Evolutionary conservation across 2,113 vertebrate species (phyloP), one percentile per base, ranked within the genome.

Genomic region (Phasianus colchicus): DNA sequence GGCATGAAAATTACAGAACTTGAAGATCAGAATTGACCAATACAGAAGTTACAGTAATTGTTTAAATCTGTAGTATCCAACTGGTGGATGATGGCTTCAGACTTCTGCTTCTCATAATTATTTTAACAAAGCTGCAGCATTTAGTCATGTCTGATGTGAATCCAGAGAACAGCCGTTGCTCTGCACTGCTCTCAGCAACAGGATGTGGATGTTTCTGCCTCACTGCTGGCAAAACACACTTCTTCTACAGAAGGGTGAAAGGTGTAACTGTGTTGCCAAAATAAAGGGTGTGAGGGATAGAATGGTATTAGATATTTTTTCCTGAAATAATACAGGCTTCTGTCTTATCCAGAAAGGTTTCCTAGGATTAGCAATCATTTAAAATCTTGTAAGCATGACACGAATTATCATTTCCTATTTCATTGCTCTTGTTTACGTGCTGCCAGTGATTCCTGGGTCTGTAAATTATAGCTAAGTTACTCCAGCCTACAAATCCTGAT

Each of bases 331-430:
- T 45, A 93, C 90, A 58, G 50, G 55, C 38, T 95, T 94, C 88
- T 91, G 22, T 42, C 92, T 72, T 75, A 52, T 70, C 71, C 14
- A 47, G 82, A 93, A 93, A 89, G 60, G 14, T 91, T 94, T 92
- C 52, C 66, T 90, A 95, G 88, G 22, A 77, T 96, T 96, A 95
- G 83, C 82, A 91, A 74, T 72, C 36, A 93, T 82, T 85, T 90
- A 91, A 95, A 95, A 83, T 95, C 84, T 96, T 96, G 95, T 92
- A 95, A 84, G 86, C 55, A 91, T 83, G 86, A 93, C 63, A 24
- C 77, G 92, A 96, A 93, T 96, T 90, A 92, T 43, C 42, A 89
- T 83, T 89, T 84, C 85, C 40, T 91, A 84, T 97, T 97, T 96
- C 61, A 42, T 72, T 95, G 96, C 94, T 90, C n/a, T 92, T 95